Evolutionary conservation across 2,888 invertebrate species (phyloP).

Genomic region (Pasiphila rectangulata): DNA sequence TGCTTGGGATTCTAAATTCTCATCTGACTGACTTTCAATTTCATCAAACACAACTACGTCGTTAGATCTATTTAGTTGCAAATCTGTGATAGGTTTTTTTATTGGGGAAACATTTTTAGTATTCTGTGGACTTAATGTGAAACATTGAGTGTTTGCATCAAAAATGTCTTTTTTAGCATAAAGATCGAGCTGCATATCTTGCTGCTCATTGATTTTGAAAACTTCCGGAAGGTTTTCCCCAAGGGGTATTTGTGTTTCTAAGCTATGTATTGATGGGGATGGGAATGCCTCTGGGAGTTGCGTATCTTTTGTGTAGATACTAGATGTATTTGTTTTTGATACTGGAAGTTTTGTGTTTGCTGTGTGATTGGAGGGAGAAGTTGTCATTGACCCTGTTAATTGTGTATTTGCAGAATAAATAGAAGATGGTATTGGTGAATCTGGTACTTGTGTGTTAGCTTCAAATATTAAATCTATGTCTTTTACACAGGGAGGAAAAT

Average conservation of each 20-base stretch:
- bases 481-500: constrained; percentile 21
- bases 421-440: constrained; percentile 9
- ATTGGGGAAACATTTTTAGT: constrained; percentile 5
- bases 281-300: constrained; percentile 18
- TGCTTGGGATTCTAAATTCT: constrained; percentile 57
- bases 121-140: constrained; percentile 8
- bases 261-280: constrained; percentile 35
- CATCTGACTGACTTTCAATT: constrained; percentile 43
- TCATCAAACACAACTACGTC: constrained; percentile 63
- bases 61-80: constrained; percentile 46
- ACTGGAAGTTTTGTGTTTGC: constrained; percentile 28
- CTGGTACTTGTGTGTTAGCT: constrained; percentile 45
- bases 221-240: constrained; percentile 45
- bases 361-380: constrained; percentile 17
- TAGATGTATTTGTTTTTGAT: background rate
- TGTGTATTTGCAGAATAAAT: constrained; percentile 24
- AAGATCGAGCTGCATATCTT: constrained; percentile 53
- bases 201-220: constrained; percentile 48
- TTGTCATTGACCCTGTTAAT: constrained; percentile 1
- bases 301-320: constrained; percentile 27
- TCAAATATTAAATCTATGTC: constrained; percentile 50
- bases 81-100: constrained; percentile 14
- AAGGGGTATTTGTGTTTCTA: constrained; percentile 41
- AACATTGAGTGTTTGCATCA: constrained; percentile 46
- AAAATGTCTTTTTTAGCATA: constrained; percentile 48